Percentiles rank a stretch among this genome's conserved stretches.
Evolutionary conservation across 2,797 vertebrate species (phyloP).

Genomic region (Smutsia gigantea): DNA sequence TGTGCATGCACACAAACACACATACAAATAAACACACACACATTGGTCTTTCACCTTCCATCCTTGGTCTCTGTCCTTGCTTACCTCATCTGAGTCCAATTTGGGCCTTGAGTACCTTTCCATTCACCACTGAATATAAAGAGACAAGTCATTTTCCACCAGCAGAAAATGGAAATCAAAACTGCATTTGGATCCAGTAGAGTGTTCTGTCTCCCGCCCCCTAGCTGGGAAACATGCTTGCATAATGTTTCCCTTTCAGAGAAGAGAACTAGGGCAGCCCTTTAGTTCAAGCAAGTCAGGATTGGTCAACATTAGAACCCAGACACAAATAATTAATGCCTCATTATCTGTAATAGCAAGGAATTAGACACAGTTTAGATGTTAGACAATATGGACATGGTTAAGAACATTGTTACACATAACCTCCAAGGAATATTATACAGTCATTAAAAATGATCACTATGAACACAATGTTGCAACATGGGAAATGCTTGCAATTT

Average conservation of each 20-base stretch:
- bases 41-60: background rate
- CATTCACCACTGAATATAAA: background rate
- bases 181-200: background rate
- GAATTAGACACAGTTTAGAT: conserved; percentile 21
- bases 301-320: conserved; percentile 53
- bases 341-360: conserved; percentile 51
- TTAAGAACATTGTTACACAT: conserved; percentile 52
- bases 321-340: conserved; percentile 21
- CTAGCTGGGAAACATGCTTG: background rate
- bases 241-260: conserved; percentile 26
- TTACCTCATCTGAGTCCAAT: background rate
- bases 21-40: background rate
- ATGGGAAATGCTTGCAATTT: conserved; percentile 50
- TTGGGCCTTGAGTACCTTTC: background rate
- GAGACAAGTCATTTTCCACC: background rate
- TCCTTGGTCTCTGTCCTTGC: background rate
- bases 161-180: background rate
- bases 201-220: background rate
- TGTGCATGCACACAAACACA: background rate
- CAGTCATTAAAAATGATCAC: conserved; percentile 63
- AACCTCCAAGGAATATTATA: conserved; percentile 60
- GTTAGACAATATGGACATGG: background rate
- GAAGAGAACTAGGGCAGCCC: background rate
- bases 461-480: conserved; percentile 43
- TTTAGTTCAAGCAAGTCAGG: conserved; percentile 47